Percentiles rank a stretch among this genome's conserved stretches.
Evolutionary conservation across 2,888 invertebrate genomes (phyloP).

Genomic region (Archips crataeganus): DNA sequence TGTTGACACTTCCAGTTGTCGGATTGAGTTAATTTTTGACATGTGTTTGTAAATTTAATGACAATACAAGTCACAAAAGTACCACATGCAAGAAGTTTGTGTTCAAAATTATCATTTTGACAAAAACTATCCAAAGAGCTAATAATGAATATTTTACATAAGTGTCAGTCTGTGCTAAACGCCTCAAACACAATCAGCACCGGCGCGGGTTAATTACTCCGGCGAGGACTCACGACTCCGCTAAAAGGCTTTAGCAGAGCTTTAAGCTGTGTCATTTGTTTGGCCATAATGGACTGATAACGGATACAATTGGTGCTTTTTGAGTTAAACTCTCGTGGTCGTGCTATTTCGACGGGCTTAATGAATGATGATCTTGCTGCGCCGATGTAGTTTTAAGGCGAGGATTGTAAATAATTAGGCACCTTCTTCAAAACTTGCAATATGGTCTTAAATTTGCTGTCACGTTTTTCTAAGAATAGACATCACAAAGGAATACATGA

Average conservation of each 20-base stretch:
- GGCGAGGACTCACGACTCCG: conserved; percentile 79
- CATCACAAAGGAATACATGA: neutral
- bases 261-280: conserved; percentile 80
- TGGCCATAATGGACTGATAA: conserved; percentile 82
- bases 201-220: conserved; percentile 72
- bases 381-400: conserved; percentile 6
- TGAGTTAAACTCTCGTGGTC: conserved; percentile 59
- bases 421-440: conserved; percentile 17
- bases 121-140: too few relatives aligned
- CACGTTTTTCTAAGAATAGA: neutral
- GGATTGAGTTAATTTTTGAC: too few relatives aligned
- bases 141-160: conserved; percentile 37
- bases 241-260: conserved; percentile 69
- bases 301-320: conserved; percentile 66
- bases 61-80: too few relatives aligned
- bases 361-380: conserved; percentile 45
- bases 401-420: conserved; percentile 21
- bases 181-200: conserved; percentile 61
- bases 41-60: too few relatives aligned
- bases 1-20: too few relatives aligned
- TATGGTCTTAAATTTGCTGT: neutral
- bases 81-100: too few relatives aligned
- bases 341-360: conserved; percentile 45
- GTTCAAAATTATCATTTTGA: too few relatives aligned
- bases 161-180: conserved; percentile 38